Base-by-base conservation (phyloP, 2,888 invertebrate genomes). In the Drosophila parthenogenetica region DNA sequence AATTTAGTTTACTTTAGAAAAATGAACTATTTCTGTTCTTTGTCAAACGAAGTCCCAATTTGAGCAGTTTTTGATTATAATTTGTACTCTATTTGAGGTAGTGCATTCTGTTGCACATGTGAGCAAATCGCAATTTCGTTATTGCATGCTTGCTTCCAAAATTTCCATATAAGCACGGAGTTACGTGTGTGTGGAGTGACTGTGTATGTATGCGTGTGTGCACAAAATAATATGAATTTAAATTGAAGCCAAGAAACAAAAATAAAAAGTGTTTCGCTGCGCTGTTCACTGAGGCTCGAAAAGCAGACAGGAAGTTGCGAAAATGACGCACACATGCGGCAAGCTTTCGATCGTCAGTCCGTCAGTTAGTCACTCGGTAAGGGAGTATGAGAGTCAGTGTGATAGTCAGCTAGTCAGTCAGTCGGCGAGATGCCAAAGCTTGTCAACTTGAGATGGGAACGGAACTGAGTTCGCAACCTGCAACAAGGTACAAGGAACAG, bases 201-300 rank as follows among this genome's bases (percentile, higher is more conserved):
- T 16, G 3, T 32, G 11, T 25, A 17, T 46, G 57, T 46, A 17
- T 49, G 48, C 32, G 32, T 14, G 43, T 69, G 45, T 66, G 67
- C 67, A 68, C 57, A 71, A 74, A 74, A 89, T 79, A 79, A 84
- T 72, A 87, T 82, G 81, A 79, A 89, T 87, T 87, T 74, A 77
- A 87, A 84, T 85, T 87, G 70, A 68, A 69, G 64, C 57, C 35
- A 63, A 67, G 70, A 63, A 67, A 65, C 43, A 67, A 65, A 69
- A 70, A 69, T 60, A 55, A 58, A 59, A 65, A 55, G 42, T 8
- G 13, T 35, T 35, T 5, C 50, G 14, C 17, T 69, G 35, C 16
- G 48, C 45, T 49, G 70, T 19, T 70, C 79, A 68, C 65, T 79
- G 84, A 88, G 80, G 73, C 67, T 74, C 54, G 62, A 84, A 77